Evolutionary conservation across 1,140 invertebrate genomes (phyloP), one percentile per base, ranked within the genome.

Genomic region (Cydia pomonella): DNA sequence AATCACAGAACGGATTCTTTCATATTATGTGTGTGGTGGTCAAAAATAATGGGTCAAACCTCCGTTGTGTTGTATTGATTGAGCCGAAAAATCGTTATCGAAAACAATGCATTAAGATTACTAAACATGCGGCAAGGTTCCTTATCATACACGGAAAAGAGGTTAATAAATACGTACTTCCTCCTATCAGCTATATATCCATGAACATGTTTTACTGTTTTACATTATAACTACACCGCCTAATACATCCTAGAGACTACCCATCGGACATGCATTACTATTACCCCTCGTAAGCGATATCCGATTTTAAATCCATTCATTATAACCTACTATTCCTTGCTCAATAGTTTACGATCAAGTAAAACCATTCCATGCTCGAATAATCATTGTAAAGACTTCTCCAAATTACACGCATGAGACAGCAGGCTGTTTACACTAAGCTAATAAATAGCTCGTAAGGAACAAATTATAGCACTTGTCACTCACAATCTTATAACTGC

Each of bases 401-500:
- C 78, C 62, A 81, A 86, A 89, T 87, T 88, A 84, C 83, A 89
- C 79, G 86, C 83, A 82, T 80, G 78, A 81, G 75, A 77, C 78
- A 75, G 69, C 76, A 73, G 80, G 75, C 76, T 80, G 73, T 86
- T 87, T 86, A 84, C 84, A 82, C 82, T 76, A 79, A 38, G 75
- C 53, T 84, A 84, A 84, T 84, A 81, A 84, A 84, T 84, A 81
- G 79, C 74, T 79, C 76, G 75, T 79, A 79, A 84, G 80, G 79
- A 82, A 79, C 76, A 76, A 83, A 87, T 85, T 85, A 77, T 73
- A 74, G 83, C 86, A 85, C 85, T 88, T 85, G 80, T 78, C 71
- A 72, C 72, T 63, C 77, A 62, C 82, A 81, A 83, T 33, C 64
- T 18, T 2, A 18, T 69, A 69, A 69, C 27, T 69, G 29, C 64